Evolutionary conservation across 2,888 invertebrate species (phyloP).

Genomic region (Drosophila conformis): DNA sequence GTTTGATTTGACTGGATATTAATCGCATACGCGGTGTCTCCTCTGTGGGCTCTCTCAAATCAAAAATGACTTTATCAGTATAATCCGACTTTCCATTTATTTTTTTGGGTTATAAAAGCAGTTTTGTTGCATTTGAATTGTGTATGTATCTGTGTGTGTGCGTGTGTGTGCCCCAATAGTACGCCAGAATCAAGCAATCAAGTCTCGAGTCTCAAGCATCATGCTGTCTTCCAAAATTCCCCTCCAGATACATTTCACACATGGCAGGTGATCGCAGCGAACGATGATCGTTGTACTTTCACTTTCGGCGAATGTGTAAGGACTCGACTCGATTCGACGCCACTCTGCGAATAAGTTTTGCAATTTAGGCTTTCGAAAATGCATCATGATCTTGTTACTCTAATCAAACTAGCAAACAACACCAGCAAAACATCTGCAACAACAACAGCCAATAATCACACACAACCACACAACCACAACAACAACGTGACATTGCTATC

Average conservation of each 20-base stretch:
- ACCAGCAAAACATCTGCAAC: conserved; percentile 55
- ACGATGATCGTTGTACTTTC: conserved; percentile 59
- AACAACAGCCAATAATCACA: conserved; percentile 3
- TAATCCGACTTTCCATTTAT: conserved; percentile 54
- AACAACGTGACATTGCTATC: conserved; percentile 53
- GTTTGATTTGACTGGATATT: conserved; percentile 45
- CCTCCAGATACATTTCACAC: conserved; percentile 61
- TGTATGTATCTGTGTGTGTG: neutral
- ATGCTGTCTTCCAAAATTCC: conserved; percentile 27
- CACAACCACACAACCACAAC: neutral
- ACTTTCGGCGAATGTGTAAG: conserved; percentile 57
- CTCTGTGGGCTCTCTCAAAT: conserved; percentile 27
- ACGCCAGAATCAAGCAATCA: conserved; percentile 25
- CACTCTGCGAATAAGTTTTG: conserved; percentile 31
- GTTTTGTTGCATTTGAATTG: conserved; percentile 32
- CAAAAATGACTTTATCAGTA: conserved; percentile 65
- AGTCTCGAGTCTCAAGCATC: conserved; percentile 13
- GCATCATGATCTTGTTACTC: conserved; percentile 75
- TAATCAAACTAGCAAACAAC: conserved; percentile 68
- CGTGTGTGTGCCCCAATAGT: conserved; percentile 4
- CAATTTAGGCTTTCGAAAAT: conserved; percentile 74
- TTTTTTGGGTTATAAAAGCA: neutral
- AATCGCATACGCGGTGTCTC: conserved; percentile 32
- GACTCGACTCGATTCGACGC: conserved; percentile 30
- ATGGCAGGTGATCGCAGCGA: conserved; percentile 52